Evolutionary conservation across 2,888 invertebrate species (phyloP).

Genomic region (Suillia variegata): DNA sequence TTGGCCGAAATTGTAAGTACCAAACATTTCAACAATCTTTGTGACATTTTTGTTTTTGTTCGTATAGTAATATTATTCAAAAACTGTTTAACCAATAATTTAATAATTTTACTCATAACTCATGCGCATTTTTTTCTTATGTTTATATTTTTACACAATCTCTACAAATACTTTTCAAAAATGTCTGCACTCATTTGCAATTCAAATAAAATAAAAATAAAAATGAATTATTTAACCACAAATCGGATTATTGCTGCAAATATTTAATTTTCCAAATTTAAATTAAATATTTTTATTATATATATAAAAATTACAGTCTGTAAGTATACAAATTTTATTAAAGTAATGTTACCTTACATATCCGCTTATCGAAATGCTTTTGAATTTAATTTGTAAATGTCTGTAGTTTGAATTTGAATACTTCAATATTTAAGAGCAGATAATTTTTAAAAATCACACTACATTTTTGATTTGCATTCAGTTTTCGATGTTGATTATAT

Average conservation of each 20-base stretch:
- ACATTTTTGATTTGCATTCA: too few species aligned
- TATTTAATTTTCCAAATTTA: neutral
- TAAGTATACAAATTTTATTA: constrained; percentile 23
- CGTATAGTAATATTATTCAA: too few species aligned
- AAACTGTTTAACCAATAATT: neutral
- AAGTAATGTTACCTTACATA: neutral
- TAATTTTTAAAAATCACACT: too few species aligned
- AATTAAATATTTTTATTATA: constrained; percentile 4
- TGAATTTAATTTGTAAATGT: too few species aligned
- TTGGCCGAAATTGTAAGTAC: constrained; percentile 91
- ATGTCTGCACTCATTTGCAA: neutral
- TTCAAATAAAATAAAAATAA: neutral
- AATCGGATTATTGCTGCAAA: neutral
- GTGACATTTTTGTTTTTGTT: neutral
- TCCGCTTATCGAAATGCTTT: too few species aligned
- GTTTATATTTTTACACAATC: neutral
- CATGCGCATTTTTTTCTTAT: neutral
- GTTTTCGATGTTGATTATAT: too few species aligned
- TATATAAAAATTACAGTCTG: constrained; percentile 28
- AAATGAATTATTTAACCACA: neutral
- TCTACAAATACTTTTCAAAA: neutral
- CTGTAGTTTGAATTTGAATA: too few species aligned
- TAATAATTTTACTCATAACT: neutral
- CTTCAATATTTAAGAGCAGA: too few species aligned
- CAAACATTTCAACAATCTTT: neutral